A percentile compares a stretch with the other conserved stretches of the same genome.
phyloP scores from a whole-genome alignment of 2,797 vertebrate species.

The Sciurus carolinensis region DNA sequence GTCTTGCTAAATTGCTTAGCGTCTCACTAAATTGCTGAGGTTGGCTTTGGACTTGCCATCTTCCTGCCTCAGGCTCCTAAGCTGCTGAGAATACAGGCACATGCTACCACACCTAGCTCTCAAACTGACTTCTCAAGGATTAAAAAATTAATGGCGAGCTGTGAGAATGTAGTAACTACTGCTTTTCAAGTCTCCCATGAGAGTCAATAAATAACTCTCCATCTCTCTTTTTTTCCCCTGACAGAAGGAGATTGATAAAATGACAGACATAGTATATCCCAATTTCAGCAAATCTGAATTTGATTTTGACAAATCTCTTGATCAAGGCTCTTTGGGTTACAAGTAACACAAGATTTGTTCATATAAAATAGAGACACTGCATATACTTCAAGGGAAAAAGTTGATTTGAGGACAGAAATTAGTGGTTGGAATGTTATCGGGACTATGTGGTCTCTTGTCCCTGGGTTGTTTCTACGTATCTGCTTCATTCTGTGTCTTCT shows the following conservation, averaged over 20 bases:
- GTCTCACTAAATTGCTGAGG: too few relatives aligned
- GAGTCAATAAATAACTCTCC: neutral
- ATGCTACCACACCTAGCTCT: too few relatives aligned
- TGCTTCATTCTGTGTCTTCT: neutral
- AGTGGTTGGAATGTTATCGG: neutral
- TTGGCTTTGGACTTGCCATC: too few relatives aligned
- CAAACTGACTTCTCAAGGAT: neutral
- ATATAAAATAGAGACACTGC: neutral
- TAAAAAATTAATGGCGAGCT: neutral
- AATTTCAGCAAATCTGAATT: neutral
- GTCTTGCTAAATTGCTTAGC: too few relatives aligned
- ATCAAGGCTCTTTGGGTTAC: neutral
- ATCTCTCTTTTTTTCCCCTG: neutral
- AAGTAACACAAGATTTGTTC: conserved; percentile 44
- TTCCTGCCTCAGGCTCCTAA: too few relatives aligned
- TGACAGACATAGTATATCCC: neutral
- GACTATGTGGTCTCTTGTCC: neutral
- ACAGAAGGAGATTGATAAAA: neutral
- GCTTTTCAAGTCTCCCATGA: too few relatives aligned
- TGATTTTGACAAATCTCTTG: neutral
- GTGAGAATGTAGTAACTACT: neutral
- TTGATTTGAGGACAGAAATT: neutral
- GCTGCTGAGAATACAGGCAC: too few relatives aligned
- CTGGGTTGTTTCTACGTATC: neutral
- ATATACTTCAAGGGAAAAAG: neutral